Base-by-base conservation (phyloP, 2,888 invertebrate genomes). In the Latrodectus elegans region DNA sequence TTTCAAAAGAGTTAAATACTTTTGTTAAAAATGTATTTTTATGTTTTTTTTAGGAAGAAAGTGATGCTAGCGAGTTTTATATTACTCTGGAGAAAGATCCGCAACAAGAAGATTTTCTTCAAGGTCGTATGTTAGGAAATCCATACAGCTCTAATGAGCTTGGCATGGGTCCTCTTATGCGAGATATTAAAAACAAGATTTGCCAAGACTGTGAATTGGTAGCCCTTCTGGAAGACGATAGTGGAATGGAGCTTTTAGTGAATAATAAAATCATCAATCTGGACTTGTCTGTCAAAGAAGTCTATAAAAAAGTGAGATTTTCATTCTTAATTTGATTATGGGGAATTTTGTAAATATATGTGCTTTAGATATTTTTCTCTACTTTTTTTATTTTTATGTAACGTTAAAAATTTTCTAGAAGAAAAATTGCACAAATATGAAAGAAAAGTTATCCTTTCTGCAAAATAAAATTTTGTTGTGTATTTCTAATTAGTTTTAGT, bases 151-250 rank as follows among this genome's bases (percentile, higher is more conserved):
- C 97, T 55, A 94, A 95, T 53, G 99, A 99, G 92, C 95, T 96
- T 0, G 99, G 98, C 10, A 94, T 99, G 91, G 99, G 99, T 0
- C 99, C 99, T 0, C 93, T 99, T 14, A 99, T 99, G 99, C 94
- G 99, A 65, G 98, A 99, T 92, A 97, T 99, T 12, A 99, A 99
- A 93, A 99, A 99, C 93, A 99, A 99, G 93, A 99, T 99, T 90
- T 98, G 97, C 92, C 96, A 96, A 73, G 99, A 99, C 93, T 99
- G 99, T 92, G 99, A 99, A 92, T 94, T 99, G 88, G 97, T 99
- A n/a, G 99, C 99, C 0, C 93, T 99, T 51, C 93, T 99, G 0
- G 99, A 99, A 92, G 99, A 99, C 92, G 99, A 99, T 92, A 99
- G 97, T 91, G 99, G 99, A 81, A 99, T 99, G 98, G 99, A 99